Base-by-base conservation (phyloP, 2,888 invertebrate genomes). In the Nezara viridula region DNA sequence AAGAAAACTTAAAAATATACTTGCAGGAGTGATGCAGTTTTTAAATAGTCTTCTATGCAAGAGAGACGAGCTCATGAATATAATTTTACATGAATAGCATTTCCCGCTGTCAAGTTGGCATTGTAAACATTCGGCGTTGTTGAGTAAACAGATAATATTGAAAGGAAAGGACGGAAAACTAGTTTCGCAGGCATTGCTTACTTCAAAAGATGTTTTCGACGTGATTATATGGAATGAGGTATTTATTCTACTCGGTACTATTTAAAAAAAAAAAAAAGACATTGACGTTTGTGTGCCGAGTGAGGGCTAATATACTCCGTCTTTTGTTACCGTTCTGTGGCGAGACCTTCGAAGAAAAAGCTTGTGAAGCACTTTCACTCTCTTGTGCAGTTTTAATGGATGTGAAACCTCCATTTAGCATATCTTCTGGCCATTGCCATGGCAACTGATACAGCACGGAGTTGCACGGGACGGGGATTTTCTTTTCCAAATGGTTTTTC, bases 281-380 rank as follows among this genome's bases (percentile, higher is more conserved):
- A 55, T 4, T 21, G n/a, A 27, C n/a, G 27, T 40, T 1, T 40
- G 32, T 37, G 21, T 77, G 24, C 21, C 0, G 44, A 40, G 40
- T 7, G 16, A n/a, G 32, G 40, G 14, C 0, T 9, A 16, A 19
- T 21, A 16, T 6, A 37, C n/a, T n/a, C n/a, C n/a, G 44, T 19
- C 66, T 37, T 73, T 73, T 73, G 66, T 73, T 32, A 14, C 66
- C 32, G 66, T 32, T 73, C 6, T 73, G 66, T n/a, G 44, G 21
- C 40, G 81, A n/a, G 81, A 47, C 81, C 81, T n/a, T 47, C n/a
- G 44, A 44, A 27, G 44, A 44, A 81, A 77, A 81, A 44, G 81
- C 81, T 81, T 81, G 81, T n/a, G 81, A 81, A 81, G 81, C 44
- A 81, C 81, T 81, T 81, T 81, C 81, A n/a, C 81, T 81, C 44